Base-by-base conservation (phyloP, 92 coral and sea anemone genomes). In the Palythoa caribaeorum region DNA sequence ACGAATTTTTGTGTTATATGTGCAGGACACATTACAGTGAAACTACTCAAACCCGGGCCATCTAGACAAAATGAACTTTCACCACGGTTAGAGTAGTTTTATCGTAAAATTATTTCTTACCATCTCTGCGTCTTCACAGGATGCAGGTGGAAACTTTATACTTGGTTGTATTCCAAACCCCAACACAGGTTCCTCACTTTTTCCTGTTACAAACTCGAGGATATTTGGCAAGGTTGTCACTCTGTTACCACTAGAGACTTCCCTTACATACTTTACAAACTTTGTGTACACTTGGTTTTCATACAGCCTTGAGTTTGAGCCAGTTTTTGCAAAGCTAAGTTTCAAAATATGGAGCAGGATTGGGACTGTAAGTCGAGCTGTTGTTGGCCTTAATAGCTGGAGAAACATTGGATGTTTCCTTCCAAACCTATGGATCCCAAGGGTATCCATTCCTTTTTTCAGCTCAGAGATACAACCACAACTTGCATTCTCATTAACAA, bases 321-420 rank as follows among this genome's bases (percentile, higher is more conserved):
- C 74, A 2, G 10, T 9, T 16, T 80, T 74, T 17, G 57, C n/a
- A 80, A 62, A 80, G 0, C 19, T 15, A 16, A 74, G 59, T 15
- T 62, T 11, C 38, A 80, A 9, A 11, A 63, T 55, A 63, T 80
- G 60, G 39, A 80, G 36, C 16, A 80, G 85, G 15, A 2, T 63
- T 63, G 1, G 73, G 1, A 39, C 74, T 3, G 39, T 38, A 6
- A 80, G 1, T 35, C 55, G 9, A 1, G 13, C 12, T 7, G 39
- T 2, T 3, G 12, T 35, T 71, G 94, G 96, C 69, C 93, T 83
- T 62, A 91, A 81, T 14, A 91, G 89, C 50, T 89, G 70, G 9
- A 89, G 60, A 78, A 93, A 87, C 47, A 85, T 13, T n/a, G 92
- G 94, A 48, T 48, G 77, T 40, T 73, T 65, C 19, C 66, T 87